phyloP scores from a whole-genome alignment of 2,113 vertebrate species.

The Notiomystis cincta region DNA sequence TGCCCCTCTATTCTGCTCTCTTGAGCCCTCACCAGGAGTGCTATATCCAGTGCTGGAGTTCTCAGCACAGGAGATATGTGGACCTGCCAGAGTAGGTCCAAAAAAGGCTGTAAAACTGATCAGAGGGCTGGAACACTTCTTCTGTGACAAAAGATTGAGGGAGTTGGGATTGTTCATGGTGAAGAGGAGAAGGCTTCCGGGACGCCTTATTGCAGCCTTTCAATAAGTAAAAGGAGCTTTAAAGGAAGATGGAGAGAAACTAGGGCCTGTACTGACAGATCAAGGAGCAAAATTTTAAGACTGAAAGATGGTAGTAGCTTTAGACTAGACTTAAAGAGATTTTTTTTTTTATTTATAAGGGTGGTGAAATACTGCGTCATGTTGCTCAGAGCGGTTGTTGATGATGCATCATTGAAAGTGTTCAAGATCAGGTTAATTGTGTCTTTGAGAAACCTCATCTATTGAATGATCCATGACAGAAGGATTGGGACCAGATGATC shows the following conservation, averaged over 20 bases:
- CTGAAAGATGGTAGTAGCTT: not conserved
- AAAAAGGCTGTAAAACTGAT: not conserved
- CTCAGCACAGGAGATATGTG: not conserved
- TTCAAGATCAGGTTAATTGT: not conserved
- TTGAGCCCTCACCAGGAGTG: not conserved
- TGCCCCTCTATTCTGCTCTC: not conserved
- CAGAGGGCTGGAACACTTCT: not conserved
- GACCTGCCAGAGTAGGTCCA: not conserved
- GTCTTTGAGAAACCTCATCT: not conserved
- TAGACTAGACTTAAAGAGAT: not conserved
- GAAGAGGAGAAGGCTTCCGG: not conserved
- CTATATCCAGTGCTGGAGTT: not conserved
- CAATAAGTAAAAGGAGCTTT: not conserved
- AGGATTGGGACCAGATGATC: not conserved
- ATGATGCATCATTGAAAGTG: not conserved
- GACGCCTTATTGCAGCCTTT: not conserved
- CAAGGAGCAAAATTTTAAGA: not conserved
- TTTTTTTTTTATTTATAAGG: not conserved
- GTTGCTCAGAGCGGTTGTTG: not conserved
- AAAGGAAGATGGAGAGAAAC: not conserved
- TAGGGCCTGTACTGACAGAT: not conserved
- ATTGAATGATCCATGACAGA: not conserved
- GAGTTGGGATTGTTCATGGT: fast-evolving
- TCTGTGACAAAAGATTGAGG: not conserved
- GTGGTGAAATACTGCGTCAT: not conserved